Percentiles rank a stretch among this genome's conserved stretches.
Evolutionary conservation across 2,797 vertebrate species (phyloP).

Genomic region (Cyclura pinguis): DNA sequence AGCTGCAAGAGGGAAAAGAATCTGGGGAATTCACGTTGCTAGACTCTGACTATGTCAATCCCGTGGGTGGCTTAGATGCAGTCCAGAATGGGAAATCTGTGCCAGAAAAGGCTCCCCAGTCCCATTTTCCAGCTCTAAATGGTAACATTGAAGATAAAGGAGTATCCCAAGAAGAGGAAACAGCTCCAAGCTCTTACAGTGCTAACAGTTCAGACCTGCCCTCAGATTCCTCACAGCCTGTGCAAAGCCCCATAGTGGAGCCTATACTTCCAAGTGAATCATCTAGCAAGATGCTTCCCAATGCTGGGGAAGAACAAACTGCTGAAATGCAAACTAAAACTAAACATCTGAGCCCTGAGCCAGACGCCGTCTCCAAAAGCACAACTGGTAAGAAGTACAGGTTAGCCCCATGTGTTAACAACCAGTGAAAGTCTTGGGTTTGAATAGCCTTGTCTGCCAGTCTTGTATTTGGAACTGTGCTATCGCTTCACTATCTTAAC

Average conservation of each 20-base stretch:
- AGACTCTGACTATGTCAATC: conserved; percentile 67
- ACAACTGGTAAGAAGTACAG: conserved; percentile 79
- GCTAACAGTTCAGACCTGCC: conserved; percentile 20
- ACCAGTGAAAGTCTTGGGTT: neutral
- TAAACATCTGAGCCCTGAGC: conserved; percentile 54
- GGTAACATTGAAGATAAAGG: conserved; percentile 25
- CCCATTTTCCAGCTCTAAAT: conserved; percentile 49
- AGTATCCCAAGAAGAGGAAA: conserved; percentile 32
- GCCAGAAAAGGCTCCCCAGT: conserved; percentile 30
- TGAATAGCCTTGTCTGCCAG: neutral
- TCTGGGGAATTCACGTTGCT: conserved; percentile 79
- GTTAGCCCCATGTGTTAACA: neutral
- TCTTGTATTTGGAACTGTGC: neutral
- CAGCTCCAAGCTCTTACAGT: conserved; percentile 19
- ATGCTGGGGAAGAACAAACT: conserved; percentile 30
- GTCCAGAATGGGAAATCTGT: conserved; percentile 36
- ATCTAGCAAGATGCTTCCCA: conserved; percentile 48
- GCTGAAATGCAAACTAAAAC: conserved; percentile 59
- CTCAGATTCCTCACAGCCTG: conserved; percentile 4
- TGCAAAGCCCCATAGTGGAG: conserved; percentile 49
- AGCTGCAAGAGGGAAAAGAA: conserved; percentile 69
- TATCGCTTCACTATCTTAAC: neutral
- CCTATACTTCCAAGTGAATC: conserved; percentile 45
- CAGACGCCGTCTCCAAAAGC: conserved; percentile 53
- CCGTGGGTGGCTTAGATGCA: conserved; percentile 32